Evolutionary conservation across 2,113 vertebrate genomes (phyloP), one percentile per base, ranked within the genome.

Genomic region (Eubucco bourcierii): DNA sequence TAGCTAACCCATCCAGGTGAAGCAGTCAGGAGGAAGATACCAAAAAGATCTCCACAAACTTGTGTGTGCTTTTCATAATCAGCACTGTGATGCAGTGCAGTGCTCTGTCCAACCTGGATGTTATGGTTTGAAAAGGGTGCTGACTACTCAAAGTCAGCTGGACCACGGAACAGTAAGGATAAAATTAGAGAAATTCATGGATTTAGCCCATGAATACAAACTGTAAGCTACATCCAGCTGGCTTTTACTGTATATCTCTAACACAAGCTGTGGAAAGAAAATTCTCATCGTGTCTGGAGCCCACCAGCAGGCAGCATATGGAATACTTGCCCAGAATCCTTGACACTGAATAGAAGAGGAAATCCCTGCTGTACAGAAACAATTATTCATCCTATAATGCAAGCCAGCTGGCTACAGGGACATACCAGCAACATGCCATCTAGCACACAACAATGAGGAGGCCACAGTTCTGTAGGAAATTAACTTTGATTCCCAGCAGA

Each of bases 391-490:
- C 70, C 41, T 46, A 31, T 4, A 90, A 68, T 15, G 55, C 14
- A 78, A 92, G 44, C 70, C 94, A 96, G 83, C 65, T 91, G 80
- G 90, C 80, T 68, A 31, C 0, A 88, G n/a, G 63, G 83, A 72
- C 83, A 79, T 7, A 75, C 59, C 58, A 71, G 8, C 68, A 88
- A 73, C 72, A 87, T 44, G 56, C 50, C 77, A 88, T 19, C 73
- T 61, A 91, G 61, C 27, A 60, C 25, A 75, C 39, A 70, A 25
- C 33, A 81, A 65, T 24, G 37, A 86, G 25, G 25, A 86, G 61
- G 70, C 53, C 66, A 65, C 53, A 78, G 80, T 25, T 86, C 88
- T 88, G 44, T 20, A 25, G 3, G 55, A 81, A 81, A 91, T 72
- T 72, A 88, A 91, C 65, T 84, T 53, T 5, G 2, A 60, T 31